These are phyloP conservation scores for Parasteatoda tepidariorum DNA, from an alignment of 1,140 invertebrate species.

Conservation along the genomic window DNA sequence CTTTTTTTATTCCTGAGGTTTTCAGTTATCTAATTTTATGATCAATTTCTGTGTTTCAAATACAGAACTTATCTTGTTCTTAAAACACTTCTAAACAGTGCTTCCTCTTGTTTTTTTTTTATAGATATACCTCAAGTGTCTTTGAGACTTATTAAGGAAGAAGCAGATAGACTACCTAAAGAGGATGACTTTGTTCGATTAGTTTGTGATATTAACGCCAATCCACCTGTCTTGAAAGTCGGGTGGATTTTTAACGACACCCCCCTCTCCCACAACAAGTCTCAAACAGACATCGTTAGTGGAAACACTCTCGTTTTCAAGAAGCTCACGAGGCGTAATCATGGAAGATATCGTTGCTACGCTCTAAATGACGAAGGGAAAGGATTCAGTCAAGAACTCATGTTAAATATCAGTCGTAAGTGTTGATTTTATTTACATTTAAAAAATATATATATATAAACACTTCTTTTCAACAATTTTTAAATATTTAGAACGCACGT, in stretches of 20 bases:
- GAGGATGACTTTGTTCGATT: conserved; percentile 35
- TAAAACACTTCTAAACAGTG: too few species aligned
- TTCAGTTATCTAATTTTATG: too few species aligned
- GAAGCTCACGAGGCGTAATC: conserved; percentile 15
- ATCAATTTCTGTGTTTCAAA: too few species aligned
- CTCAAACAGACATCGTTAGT: conserved; percentile 18
- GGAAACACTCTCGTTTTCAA: conserved; percentile 53
- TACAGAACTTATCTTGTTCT: too few species aligned
- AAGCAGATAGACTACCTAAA: conserved; percentile 8
- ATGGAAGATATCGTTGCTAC: conserved; percentile 59
- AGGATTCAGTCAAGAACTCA: conserved; percentile 46
- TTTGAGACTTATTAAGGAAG: conserved; percentile 27
- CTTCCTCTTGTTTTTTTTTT: background rate
- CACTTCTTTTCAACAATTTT: background rate
- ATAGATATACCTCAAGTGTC: conserved; percentile 42
- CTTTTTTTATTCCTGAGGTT: too few species aligned
- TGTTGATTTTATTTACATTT: background rate
- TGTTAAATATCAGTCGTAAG: conserved; percentile 61
- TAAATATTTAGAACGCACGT: too few species aligned
- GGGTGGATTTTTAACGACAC: conserved; percentile 42
- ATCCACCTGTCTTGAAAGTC: conserved; percentile 28
- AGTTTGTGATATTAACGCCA: conserved; percentile 43
- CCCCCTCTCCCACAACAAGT: conserved; percentile 24
- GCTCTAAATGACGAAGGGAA: conserved; percentile 61
- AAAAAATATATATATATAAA: too few species aligned